Conservation (phyloP, 2,113 vertebrate species). For the Gorilla gorilla region DNA sequence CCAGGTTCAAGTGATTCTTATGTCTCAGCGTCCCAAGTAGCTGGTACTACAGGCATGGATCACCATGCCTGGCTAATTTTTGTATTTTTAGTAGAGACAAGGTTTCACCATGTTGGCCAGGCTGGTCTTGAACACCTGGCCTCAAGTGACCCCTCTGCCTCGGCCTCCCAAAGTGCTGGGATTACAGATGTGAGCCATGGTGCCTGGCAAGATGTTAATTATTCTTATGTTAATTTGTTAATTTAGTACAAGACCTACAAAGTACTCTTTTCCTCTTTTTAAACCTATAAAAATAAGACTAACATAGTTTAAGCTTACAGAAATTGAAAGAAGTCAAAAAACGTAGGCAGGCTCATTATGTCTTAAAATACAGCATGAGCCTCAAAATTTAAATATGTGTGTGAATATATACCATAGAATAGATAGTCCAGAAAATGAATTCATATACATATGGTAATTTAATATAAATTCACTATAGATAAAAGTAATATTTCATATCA, state of each 20-base stretch:
- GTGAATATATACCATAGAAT: background rate
- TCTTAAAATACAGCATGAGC: background rate
- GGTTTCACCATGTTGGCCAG: too few species aligned
- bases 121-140: too few species aligned
- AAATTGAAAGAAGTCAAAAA: background rate
- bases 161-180: too few species aligned
- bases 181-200: too few species aligned
- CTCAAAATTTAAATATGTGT: background rate
- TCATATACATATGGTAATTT: background rate
- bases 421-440: background rate
- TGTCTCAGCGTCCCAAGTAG: too few species aligned
- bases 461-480: background rate
- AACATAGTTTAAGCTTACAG: background rate
- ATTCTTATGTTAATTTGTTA: background rate
- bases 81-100: too few species aligned
- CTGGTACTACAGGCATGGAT: too few species aligned
- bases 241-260: background rate
- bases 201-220: background rate
- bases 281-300: background rate
- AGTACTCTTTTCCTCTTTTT: background rate
- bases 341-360: background rate
- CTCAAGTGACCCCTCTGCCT: too few species aligned
- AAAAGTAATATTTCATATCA: constrained; percentile 19
- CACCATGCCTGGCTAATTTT: too few species aligned
- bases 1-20: too few species aligned